phyloP scores from a whole-genome alignment of 2,888 invertebrate genomes.

The Myopa testacea region DNA sequence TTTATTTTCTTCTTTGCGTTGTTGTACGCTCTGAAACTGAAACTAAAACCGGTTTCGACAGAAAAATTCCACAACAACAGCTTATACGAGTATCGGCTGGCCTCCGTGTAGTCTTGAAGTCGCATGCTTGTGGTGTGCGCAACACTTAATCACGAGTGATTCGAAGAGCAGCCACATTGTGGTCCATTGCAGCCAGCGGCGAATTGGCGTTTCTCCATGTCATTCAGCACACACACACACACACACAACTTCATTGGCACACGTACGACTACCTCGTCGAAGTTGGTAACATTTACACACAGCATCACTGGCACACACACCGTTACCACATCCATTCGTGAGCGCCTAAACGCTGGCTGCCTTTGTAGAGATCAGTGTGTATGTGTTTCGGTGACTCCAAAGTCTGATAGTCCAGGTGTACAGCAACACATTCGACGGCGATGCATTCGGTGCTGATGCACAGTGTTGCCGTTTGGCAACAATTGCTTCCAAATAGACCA shows the following conservation, averaged over 20 bases:
- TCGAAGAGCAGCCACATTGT: neutral
- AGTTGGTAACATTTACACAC: neutral
- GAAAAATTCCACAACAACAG: constrained; percentile 35
- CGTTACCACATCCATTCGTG: neutral
- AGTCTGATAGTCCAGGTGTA: neutral
- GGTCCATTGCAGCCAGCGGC: constrained; percentile 33
- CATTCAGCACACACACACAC: neutral
- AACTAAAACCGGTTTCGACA: constrained; percentile 52
- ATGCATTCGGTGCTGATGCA: too few relatives aligned
- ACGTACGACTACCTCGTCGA: neutral
- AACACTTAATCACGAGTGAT: neutral
- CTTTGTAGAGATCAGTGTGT: neutral
- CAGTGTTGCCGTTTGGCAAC: too few relatives aligned
- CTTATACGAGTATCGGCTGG: constrained; percentile 9
- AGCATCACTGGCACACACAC: neutral
- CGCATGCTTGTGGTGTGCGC: neutral
- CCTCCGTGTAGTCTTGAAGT: neutral
- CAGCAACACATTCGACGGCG: too few relatives aligned
- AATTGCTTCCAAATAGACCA: too few relatives aligned
- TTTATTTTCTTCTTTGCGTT: constrained; percentile 21
- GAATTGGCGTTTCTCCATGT: neutral
- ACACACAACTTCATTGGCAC: neutral
- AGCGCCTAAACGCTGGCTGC: neutral
- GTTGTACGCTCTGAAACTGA: constrained; percentile 43
- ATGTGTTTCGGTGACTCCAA: neutral